Base-by-base conservation (phyloP, 1,140 invertebrate species). In the Rhyzopertha dominica region DNA sequence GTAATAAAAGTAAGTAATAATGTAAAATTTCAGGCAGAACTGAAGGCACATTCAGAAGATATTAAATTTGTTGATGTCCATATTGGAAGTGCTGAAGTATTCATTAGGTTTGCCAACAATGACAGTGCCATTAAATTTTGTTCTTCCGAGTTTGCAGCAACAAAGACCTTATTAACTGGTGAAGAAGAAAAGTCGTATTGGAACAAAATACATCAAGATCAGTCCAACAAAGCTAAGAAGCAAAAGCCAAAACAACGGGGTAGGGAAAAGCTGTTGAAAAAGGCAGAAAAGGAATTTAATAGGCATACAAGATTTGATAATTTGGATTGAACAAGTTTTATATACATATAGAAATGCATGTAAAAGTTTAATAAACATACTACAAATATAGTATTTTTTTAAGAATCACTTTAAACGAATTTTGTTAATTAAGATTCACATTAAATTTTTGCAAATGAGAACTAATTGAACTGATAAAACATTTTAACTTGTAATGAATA, bases 251-350 rank as follows among this genome's bases (percentile, higher is more conserved):
- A 76, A 52, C 74, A 76, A 53, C 70, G 80, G 26, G 82, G 81
- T 2, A 66, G 78, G 12, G 74, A 79, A 41, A 83, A 81, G 53
- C 59, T 84, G n/a, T 53, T 80, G 13, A 80, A 78, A 37, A 72
- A 75, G 43, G 77, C 77, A 9, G 76, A 78, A 49, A 78, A 76
- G 52, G 67, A 69, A 52, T 54, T 78, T 25, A 74, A 73, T 14
- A 81, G 80, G 54, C 80, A 82, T 53, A 79, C 81, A 9, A 74
- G 71, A 54, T 81, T 81, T 37, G 77, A 78, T 34, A 73, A 80
- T 49, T 67, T 46, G 1, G 56, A 48, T 32, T n/a, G n/a, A n/a
- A n/a, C n/a, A n/a, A n/a, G n/a, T n/a, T n/a, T n/a, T n/a, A n/a
- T n/a, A n/a, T n/a, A n/a, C n/a, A n/a, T n/a, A n/a, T n/a, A n/a